phyloP scores from a whole-genome alignment of 1,140 invertebrate genomes.

The Hyphantria cunea region DNA sequence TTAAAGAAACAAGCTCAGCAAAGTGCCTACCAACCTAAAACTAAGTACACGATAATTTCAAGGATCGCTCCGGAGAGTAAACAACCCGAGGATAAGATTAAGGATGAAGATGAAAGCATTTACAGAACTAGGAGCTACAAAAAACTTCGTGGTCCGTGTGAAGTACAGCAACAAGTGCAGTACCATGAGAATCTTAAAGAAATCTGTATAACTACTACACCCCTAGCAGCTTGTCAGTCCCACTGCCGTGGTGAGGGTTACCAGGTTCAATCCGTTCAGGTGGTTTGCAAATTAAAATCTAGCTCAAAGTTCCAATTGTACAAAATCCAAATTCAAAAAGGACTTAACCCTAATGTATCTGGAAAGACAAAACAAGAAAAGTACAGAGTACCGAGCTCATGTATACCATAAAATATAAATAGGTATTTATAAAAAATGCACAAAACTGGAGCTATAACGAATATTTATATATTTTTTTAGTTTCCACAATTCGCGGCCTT shows the following conservation, averaged over 20 bases:
- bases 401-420: too few relatives aligned
- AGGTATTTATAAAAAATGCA: too few relatives aligned
- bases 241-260: constrained; percentile 58
- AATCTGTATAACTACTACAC: constrained; percentile 82
- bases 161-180: constrained; percentile 70
- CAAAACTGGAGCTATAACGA: too few relatives aligned
- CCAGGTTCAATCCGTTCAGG: constrained; percentile 64
- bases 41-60: constrained; percentile 77
- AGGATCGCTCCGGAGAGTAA: constrained; percentile 55
- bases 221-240: constrained; percentile 77
- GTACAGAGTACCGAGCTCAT: constrained; percentile 57
- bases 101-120: constrained; percentile 33
- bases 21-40: constrained; percentile 62
- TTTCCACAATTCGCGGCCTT: too few relatives aligned
- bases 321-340: constrained; percentile 81
- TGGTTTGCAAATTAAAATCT: constrained; percentile 78
- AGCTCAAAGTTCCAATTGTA: constrained; percentile 66
- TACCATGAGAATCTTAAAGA: constrained; percentile 76
- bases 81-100: constrained; percentile 43
- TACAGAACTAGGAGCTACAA: constrained; percentile 58
- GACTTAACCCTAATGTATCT: constrained; percentile 82
- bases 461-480: too few relatives aligned
- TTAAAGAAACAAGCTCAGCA: constrained; percentile 62
- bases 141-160: constrained; percentile 45
- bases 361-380: constrained; percentile 51